Evolutionary conservation across 2,797 vertebrate species (phyloP).

Genomic region (Dendrocincla tyrannina): DNA sequence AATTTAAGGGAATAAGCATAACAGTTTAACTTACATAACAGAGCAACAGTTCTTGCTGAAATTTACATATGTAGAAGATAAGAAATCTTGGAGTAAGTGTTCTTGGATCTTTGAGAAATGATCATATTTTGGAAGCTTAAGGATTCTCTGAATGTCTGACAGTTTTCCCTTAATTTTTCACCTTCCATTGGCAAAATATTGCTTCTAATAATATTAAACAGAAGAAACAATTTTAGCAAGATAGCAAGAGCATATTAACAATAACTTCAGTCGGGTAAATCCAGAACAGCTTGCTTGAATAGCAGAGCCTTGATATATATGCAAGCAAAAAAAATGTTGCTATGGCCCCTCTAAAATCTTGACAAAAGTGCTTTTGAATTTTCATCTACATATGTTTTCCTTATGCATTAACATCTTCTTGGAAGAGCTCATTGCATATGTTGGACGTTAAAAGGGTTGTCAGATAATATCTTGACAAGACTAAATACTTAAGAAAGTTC

Average conservation of each 20-base stretch:
- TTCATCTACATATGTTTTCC: conserved; percentile 41
- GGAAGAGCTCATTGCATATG: conserved; percentile 17
- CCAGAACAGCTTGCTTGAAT: background rate
- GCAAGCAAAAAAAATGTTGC: background rate
- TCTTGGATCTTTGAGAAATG: background rate
- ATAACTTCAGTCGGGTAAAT: background rate
- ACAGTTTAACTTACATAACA: background rate
- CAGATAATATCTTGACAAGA: conserved; percentile 53
- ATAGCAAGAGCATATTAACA: background rate
- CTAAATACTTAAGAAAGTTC: conserved; percentile 68
- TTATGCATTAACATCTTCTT: conserved; percentile 1
- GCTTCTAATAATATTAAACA: background rate
- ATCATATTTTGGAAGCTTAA: background rate
- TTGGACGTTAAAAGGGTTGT: conserved; percentile 50
- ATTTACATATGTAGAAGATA: background rate
- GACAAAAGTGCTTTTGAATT: conserved; percentile 23
- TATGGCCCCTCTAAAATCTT: background rate
- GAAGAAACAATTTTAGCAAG: background rate
- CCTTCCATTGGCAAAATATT: background rate
- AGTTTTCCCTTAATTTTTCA: background rate
- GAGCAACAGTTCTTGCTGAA: background rate
- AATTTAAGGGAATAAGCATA: background rate
- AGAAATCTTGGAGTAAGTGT: background rate
- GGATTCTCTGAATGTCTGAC: background rate
- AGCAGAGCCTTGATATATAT: background rate